Conservation (phyloP, 2,888 invertebrate species). For the Agrotis puta region DNA sequence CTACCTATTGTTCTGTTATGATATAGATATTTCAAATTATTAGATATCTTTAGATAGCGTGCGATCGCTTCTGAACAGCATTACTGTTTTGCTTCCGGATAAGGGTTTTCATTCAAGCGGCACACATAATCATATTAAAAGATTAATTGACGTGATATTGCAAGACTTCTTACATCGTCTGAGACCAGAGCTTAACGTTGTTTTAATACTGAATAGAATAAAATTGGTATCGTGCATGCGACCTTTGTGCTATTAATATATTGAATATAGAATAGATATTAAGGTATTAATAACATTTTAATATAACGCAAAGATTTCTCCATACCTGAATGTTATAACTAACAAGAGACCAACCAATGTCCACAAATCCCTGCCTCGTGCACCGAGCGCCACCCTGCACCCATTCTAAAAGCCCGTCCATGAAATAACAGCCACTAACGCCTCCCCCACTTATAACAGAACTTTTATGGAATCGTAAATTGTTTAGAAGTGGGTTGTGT, state of each 20-base stretch:
- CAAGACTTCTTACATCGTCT: not conserved
- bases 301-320: not conserved
- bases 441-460: conserved; percentile 72
- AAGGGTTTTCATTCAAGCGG: not conserved
- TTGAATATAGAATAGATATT: not conserved
- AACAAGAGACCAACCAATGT: conserved; percentile 9
- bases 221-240: not conserved
- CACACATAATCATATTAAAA: conserved; percentile 2
- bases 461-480: conserved; percentile 78
- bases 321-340: conserved; percentile 5
- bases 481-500: conserved; percentile 73
- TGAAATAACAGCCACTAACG: conserved; percentile 71
- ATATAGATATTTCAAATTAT: too few species aligned
- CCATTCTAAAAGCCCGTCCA: conserved; percentile 67
- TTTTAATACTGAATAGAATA: not conserved
- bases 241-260: not conserved
- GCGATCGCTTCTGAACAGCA: too few species aligned
- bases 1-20: too few species aligned
- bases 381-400: conserved; percentile 42
- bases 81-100: too few species aligned
- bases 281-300: not conserved
- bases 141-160: conserved; percentile 8
- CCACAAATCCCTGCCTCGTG: conserved; percentile 34
- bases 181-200: not conserved
- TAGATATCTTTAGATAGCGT: too few species aligned